phyloP scores from a whole-genome alignment of 2,113 vertebrate genomes.

The Rhinogobius similis region DNA sequence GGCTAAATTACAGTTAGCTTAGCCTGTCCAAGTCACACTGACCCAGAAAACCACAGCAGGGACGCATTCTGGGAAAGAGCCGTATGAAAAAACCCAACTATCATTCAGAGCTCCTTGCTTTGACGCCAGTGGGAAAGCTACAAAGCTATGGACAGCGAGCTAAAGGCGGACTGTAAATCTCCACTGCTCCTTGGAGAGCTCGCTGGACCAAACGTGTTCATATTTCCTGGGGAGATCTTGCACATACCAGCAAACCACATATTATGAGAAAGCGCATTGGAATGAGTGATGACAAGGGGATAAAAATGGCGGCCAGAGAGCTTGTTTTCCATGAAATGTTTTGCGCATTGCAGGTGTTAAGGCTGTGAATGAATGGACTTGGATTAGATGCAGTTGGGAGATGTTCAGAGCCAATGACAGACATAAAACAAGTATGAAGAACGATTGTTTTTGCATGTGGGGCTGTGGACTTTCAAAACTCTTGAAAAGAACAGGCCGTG shows the following conservation, averaged over 20 bases:
- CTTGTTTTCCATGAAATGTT: slow-evolving; percentile 64
- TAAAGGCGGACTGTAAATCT: slow-evolving; percentile 51
- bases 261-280: slow-evolving; percentile 58
- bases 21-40: slow-evolving; percentile 43
- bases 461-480: slow-evolving; percentile 10
- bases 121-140: slow-evolving; percentile 41
- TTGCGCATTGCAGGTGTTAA: slow-evolving; percentile 48
- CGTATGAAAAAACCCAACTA: slow-evolving; percentile 37
- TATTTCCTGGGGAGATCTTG: slow-evolving; percentile 39
- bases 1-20: slow-evolving; percentile 32
- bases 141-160: slow-evolving; percentile 33
- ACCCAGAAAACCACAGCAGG: slow-evolving; percentile 46
- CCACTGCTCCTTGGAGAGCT: slow-evolving; percentile 30
- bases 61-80: slow-evolving; percentile 63
- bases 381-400: not conserved
- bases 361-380: not conserved
- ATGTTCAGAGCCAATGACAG: slow-evolving; percentile 3
- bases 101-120: slow-evolving; percentile 42
- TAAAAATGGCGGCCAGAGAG: not conserved
- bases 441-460: slow-evolving; percentile 2
- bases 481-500: slow-evolving; percentile 6
- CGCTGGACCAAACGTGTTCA: slow-evolving; percentile 15
- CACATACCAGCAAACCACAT: slow-evolving; percentile 35
- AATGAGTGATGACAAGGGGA: slow-evolving; percentile 20
- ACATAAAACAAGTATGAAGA: slow-evolving; percentile 9